Percentiles rank a stretch among this genome's conserved stretches.
Evolutionary conservation across 1,140 invertebrate species (phyloP).

Genomic region (Bicyclus anynana): DNA sequence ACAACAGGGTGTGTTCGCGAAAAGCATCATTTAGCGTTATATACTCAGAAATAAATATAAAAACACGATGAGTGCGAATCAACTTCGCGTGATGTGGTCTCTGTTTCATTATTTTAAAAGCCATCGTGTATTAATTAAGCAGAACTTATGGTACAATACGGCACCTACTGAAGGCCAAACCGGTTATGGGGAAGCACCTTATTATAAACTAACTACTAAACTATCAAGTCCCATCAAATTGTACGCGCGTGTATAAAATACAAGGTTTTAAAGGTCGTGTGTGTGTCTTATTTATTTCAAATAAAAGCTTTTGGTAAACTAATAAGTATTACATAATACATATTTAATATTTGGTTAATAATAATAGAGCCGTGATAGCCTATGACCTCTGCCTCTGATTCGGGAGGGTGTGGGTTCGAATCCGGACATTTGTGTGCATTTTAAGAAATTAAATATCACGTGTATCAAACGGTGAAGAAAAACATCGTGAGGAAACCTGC

Average conservation of each 20-base stretch:
- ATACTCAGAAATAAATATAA: constrained; percentile 11
- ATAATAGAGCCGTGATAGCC: no score
- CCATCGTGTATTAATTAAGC: constrained; percentile 23
- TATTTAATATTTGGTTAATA: no score
- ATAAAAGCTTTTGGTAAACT: no score
- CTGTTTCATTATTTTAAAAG: constrained; percentile 31
- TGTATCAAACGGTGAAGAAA: no score
- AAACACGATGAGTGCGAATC: constrained; percentile 12
- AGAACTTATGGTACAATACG: constrained; percentile 22
- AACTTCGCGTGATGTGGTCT: constrained; percentile 21
- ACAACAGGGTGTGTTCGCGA: constrained; percentile 15
- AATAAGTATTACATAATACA: no score
- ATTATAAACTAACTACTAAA: not conserved
- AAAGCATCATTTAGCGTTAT: constrained; percentile 10
- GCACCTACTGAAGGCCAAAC: not conserved
- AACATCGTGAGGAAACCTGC: no score
- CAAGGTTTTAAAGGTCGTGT: not conserved
- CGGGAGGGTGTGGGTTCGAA: no score
- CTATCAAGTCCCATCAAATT: no score
- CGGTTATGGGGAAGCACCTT: not conserved
- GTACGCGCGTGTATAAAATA: not conserved
- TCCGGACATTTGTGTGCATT: no score
- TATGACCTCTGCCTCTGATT: no score
- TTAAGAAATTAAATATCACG: no score
- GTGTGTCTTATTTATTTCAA: no score